A percentile compares a stretch with the other conserved stretches of the same genome.
Evolutionary conservation across 2,797 vertebrate species (phyloP).

Genomic region (Xenentodon cancila): DNA sequence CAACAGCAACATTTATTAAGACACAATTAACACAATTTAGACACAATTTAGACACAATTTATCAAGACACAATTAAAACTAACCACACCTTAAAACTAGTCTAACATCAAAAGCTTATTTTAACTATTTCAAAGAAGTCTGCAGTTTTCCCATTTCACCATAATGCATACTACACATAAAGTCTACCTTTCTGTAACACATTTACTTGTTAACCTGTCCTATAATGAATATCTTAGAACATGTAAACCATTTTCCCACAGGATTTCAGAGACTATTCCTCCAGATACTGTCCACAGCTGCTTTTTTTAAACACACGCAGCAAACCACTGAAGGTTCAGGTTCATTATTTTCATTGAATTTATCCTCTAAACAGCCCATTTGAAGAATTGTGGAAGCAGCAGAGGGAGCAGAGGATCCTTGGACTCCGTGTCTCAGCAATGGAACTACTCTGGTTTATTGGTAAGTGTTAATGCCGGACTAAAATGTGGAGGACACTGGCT

Average conservation of each 20-base stretch:
- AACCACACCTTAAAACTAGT: slow-evolving; percentile 19
- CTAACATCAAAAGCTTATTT: neutral
- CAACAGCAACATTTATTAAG: neutral
- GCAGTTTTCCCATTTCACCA: neutral
- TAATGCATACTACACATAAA: neutral
- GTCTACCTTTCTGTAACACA: neutral
- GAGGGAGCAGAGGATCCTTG: neutral
- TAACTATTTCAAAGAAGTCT: slow-evolving; percentile 8
- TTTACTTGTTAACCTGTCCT: neutral
- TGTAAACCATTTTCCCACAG: too few relatives aligned
- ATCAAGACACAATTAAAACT: neutral
- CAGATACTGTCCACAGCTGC: too few relatives aligned
- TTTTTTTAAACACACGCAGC: too few relatives aligned
- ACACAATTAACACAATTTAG: neutral
- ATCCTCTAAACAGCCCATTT: too few relatives aligned
- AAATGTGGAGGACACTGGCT: neutral
- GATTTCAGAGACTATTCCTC: too few relatives aligned
- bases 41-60: slow-evolving; percentile 1
- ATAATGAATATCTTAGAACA: neutral
- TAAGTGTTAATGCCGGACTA: neutral
- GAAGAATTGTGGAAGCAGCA: neutral
- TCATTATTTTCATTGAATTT: too few relatives aligned
- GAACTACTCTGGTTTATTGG: neutral
- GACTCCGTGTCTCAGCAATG: neutral
- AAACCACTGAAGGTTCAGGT: too few relatives aligned